Evolutionary conservation across 2,797 vertebrate genomes (phyloP).

Genomic region (Notoglanidium macrostoma): DNA sequence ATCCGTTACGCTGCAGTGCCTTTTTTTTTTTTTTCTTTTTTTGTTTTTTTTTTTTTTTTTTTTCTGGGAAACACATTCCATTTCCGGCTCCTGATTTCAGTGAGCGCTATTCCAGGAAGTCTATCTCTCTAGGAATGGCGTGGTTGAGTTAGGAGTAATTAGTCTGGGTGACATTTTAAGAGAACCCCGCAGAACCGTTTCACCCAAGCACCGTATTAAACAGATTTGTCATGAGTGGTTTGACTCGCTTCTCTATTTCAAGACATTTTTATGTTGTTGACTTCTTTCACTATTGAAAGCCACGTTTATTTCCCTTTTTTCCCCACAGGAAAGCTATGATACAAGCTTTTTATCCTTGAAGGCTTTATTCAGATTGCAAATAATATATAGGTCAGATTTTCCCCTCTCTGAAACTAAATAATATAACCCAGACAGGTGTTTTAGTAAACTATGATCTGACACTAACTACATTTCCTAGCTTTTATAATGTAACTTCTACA

Average conservation of each 20-base stretch:
- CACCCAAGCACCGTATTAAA: not conserved
- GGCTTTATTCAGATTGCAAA: not conserved
- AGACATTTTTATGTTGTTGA: not conserved
- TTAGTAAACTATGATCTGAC: not conserved
- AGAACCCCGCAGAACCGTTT: not conserved
- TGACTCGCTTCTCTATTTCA: slow-evolving; percentile 27
- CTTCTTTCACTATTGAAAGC: not conserved
- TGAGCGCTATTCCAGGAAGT: slow-evolving; percentile 6
- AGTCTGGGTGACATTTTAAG: slow-evolving; percentile 4
- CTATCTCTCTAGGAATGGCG: slow-evolving; percentile 11
- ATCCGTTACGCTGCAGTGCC: not conserved
- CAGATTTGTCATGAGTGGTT: slow-evolving; percentile 4
- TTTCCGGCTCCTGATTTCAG: not conserved
- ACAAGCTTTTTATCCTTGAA: not conserved
- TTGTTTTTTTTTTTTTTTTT: not conserved
- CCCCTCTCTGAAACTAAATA: not conserved
- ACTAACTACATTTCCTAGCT: not conserved
- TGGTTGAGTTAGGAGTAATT: not conserved
- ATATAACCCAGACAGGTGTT: not conserved
- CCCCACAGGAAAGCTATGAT: not conserved
- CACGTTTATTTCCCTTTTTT: not conserved
- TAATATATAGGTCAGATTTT: not conserved
- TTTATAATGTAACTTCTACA: not conserved
- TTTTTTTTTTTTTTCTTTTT: not conserved
- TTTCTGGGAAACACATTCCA: slow-evolving; percentile 1